These are phyloP conservation scores for Percopsis transmontana DNA, from an alignment of 2,113 vertebrate genomes.

Conservation along the genomic window DNA sequence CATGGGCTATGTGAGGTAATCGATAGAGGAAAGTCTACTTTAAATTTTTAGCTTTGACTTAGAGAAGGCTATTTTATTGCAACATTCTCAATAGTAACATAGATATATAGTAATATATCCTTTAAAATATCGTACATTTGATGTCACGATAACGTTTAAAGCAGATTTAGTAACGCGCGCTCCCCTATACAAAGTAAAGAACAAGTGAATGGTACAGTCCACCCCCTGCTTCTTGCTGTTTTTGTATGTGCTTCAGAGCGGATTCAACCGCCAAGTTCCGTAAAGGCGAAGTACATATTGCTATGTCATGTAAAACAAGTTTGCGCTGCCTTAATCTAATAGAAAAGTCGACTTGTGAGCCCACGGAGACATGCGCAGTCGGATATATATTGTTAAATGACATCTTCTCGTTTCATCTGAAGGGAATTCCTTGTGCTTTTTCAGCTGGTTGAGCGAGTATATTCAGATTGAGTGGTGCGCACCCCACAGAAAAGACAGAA, in stretches of 20 bases:
- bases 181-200: constrained; percentile 66
- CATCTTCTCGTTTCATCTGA: constrained; percentile 48
- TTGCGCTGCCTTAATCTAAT: constrained; percentile 37
- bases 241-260: constrained; percentile 71
- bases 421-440: constrained; percentile 40
- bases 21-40: neutral
- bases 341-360: constrained; percentile 7
- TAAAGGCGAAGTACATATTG: constrained; percentile 21
- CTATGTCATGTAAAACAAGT: constrained; percentile 60
- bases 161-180: fast-evolving
- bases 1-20: constrained; percentile 18
- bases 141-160: neutral
- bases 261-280: constrained; percentile 71
- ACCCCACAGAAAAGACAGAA: constrained; percentile 59
- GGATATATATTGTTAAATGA: constrained; percentile 52
- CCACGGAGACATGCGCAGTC: neutral
- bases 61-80: neutral
- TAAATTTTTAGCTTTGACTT: neutral
- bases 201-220: constrained; percentile 71
- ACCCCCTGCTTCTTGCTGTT: constrained; percentile 74
- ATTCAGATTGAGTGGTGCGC: constrained; percentile 40
- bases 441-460: constrained; percentile 33
- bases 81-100: neutral
- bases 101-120: fast-evolving
- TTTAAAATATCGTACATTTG: no score